A percentile compares a stretch with the other conserved stretches of the same genome.
These are phyloP conservation scores for Harpalus rufipes DNA, from an alignment of 2,888 invertebrate species.

Conservation along the genomic window DNA sequence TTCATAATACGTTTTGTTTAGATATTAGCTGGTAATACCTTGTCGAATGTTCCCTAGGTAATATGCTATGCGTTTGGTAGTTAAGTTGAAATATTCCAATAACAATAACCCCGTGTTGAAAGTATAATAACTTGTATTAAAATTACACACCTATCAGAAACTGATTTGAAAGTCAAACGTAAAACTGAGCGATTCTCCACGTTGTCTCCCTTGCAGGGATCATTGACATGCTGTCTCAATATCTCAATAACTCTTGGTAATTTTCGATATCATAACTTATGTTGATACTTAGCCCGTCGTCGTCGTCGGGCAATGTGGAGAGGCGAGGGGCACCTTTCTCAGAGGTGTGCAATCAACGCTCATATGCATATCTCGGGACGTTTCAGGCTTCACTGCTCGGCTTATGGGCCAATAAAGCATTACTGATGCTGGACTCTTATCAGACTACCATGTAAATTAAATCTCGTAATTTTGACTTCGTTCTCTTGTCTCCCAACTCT, in stretches of 20 bases:
- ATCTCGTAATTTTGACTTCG: conserved; percentile 49
- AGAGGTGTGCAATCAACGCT: conserved; percentile 58
- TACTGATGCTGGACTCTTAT: conserved; percentile 52
- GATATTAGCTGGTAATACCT: no score
- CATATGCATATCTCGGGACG: conserved; percentile 64
- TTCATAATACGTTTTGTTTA: no score
- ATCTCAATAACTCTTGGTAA: conserved; percentile 49
- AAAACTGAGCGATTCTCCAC: not conserved
- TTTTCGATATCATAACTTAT: conserved; percentile 57
- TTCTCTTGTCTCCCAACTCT: conserved; percentile 11
- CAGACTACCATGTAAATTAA: conserved; percentile 58
- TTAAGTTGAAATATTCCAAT: not conserved
- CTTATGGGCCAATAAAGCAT: conserved; percentile 65
- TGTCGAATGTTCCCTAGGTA: no score
- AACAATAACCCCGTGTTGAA: no score
- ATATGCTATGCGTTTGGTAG: no score
- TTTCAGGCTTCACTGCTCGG: conserved; percentile 61
- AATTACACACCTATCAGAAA: not conserved
- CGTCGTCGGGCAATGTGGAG: conserved; percentile 15
- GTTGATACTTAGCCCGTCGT: conserved; percentile 46
- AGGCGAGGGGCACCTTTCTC: not conserved
- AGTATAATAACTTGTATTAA: not conserved
- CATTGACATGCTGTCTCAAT: conserved; percentile 26
- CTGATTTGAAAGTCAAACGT: not conserved
- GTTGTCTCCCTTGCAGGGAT: not conserved